Base-by-base conservation (phyloP, 2,888 invertebrate species). In the Abscondita cerata region DNA sequence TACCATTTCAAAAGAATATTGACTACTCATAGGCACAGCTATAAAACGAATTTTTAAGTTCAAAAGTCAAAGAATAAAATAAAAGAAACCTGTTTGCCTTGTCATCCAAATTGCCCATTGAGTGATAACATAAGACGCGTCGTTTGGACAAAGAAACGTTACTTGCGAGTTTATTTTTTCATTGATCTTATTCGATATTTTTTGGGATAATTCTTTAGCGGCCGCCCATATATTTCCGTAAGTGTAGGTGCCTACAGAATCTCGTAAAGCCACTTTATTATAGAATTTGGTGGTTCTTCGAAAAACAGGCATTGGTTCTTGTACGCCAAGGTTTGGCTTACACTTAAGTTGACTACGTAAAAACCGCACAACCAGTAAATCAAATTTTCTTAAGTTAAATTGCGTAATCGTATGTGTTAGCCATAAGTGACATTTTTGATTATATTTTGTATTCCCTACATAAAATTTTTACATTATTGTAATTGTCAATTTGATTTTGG, bases 61-160 rank as follows among this genome's bases (percentile, higher is more conserved):
- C 3, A 25, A 25, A 25, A 25, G 38, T 12, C 11, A 12, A 38
- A 38, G 11, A 38, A 38, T 12, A 38, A 5, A 12, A 5, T 41
- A 69, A 80, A 79, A 79, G n/a, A n/a, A 25, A 91, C 91, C 90
- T 67, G 92, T 89, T 77, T 94, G 92, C 0, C 94, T 94, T 1
- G 89, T 87, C 85, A 95, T 91, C 95, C 95, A 96, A 71, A 91
- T 90, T 0, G 92, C 94, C 92, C 93, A 95, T 73, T 92, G 89
- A 0, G 89, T 87, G 36, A 93, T 86, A 9, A 94, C 85, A 78
- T 93, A 93, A 12, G 89, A 86, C 0, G 89, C 89, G 79, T 93
- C 90, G 75, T 92, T 93, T 6, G 90, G 88, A 77, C 92, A 90
- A 72, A 96, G 82, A 76, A 92, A 91, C 0, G 89, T 86, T 34